Evolutionary conservation across 2,888 invertebrate species (phyloP), one percentile per base, ranked within the genome.

Genomic region (Drepana falcataria): DNA sequence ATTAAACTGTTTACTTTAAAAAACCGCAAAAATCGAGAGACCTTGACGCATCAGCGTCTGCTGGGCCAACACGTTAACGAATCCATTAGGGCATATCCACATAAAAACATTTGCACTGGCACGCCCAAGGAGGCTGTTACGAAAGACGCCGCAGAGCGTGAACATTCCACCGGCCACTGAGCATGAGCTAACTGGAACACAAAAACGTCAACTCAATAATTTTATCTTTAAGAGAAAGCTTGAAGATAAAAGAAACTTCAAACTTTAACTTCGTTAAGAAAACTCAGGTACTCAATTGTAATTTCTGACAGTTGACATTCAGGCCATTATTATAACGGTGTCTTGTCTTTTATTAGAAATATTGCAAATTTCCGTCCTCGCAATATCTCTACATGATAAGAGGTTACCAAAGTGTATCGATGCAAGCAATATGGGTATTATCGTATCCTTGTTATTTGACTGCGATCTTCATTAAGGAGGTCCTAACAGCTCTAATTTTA

Each of bases 101-200:
- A 83, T 73, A 88, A 86, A 87, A 89, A 89, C 88, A 87, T 91
- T 91, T 79, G 90, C 90, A 89, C 86, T 83, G 81, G 83, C 80
- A 81, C 81, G 80, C 73, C 77, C 77, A 79, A 82, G 73, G 73
- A 65, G 79, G 83, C 82, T 87, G 88, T 91, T 91, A 87, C 90
- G 88, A 90, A 90, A 88, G 86, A 81, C 62, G 79, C 87, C 68
- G 69, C 79, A 79, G 83, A 89, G 79, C 91, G 88, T 90, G 79
- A 91, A 91, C 88, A 91, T 91, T 90, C 91, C 88, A 79, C 75
- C 75, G 75, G 73, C 78, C 76, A 77, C 75, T 73, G 81, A 81
- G 80, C 85, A 83, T 81, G 82, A 83, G 80, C 80, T 71, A 75
- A 77, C 76, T 75, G 73, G 75, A 75, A 73, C 75, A 70, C 81